Evolutionary conservation across 1,140 invertebrate genomes (phyloP).

Genomic region (Agraylea sexmaculata): DNA sequence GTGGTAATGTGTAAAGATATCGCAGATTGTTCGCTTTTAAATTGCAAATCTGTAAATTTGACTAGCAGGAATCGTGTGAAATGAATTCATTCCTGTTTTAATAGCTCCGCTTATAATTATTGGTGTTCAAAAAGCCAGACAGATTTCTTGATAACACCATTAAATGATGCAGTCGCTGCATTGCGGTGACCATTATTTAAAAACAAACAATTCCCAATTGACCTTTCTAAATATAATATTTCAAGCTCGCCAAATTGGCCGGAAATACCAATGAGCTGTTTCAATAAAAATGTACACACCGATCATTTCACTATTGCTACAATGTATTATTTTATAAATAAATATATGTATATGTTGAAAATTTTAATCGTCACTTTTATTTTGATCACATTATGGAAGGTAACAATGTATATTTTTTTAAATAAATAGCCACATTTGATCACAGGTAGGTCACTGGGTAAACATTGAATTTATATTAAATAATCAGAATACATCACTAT

Average conservation of each 20-base stretch:
- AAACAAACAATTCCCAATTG: neutral
- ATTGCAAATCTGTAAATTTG: slow-evolving; percentile 17
- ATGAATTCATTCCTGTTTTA: neutral
- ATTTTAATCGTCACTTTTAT: too few relatives aligned
- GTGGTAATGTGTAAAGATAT: neutral
- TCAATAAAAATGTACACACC: neutral
- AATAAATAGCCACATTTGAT: too few relatives aligned
- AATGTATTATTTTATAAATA: neutral
- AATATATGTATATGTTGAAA: too few relatives aligned
- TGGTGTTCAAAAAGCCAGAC: slow-evolving; percentile 4
- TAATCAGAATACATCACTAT: too few relatives aligned
- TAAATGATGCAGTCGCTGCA: slow-evolving; percentile 1
- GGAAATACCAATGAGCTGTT: slow-evolving; percentile 1
- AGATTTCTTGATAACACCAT: slow-evolving; percentile 11
- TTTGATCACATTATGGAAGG: too few relatives aligned
- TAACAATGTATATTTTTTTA: too few relatives aligned
- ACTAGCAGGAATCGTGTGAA: slow-evolving; percentile 7
- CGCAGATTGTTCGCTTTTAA: slow-evolving; percentile 6
- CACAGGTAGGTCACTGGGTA: too few relatives aligned
- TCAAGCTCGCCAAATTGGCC: neutral
- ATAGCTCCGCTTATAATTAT: neutral
- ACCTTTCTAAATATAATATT: neutral
- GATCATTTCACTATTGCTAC: neutral
- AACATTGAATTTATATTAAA: too few relatives aligned
- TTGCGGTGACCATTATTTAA: slow-evolving; percentile 1